A percentile compares a stretch with the other conserved stretches of the same genome.
Conservation (phyloP, 2,113 vertebrate species). For the Thermophis baileyi region DNA sequence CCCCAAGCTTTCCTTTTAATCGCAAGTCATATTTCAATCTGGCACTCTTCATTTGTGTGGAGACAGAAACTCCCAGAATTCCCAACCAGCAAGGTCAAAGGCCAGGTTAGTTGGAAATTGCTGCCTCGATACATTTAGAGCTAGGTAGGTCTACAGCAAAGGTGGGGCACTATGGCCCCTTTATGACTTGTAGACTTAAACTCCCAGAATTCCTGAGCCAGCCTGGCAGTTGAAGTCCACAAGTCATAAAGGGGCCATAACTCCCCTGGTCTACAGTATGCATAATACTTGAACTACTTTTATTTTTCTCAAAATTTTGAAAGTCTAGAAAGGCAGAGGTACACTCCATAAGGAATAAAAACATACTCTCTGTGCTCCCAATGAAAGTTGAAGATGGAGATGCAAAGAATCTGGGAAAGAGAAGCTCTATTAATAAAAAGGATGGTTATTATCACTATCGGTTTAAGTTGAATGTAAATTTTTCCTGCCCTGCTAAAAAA, state of each 20-base stretch:
- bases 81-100: neutral
- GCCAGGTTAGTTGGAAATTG: neutral
- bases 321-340: neutral
- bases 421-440: neutral
- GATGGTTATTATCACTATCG: neutral
- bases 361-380: neutral
- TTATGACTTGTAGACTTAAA: too few species aligned
- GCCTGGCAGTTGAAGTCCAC: neutral
- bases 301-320: neutral
- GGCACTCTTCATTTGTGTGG: neutral
- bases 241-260: neutral
- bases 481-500: slow-evolving; percentile 19
- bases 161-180: neutral
- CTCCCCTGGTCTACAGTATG: neutral
- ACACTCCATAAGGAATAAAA: neutral
- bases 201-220: too few species aligned
- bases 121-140: neutral
- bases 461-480: slow-evolving; percentile 2
- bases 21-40: neutral
- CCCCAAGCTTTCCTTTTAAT: neutral
- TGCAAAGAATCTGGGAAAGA: neutral
- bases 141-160: neutral
- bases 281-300: neutral
- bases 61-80: neutral
- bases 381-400: neutral